Evolutionary conservation across 2,113 vertebrate species (phyloP).

Genomic region (Falco punctatus): DNA sequence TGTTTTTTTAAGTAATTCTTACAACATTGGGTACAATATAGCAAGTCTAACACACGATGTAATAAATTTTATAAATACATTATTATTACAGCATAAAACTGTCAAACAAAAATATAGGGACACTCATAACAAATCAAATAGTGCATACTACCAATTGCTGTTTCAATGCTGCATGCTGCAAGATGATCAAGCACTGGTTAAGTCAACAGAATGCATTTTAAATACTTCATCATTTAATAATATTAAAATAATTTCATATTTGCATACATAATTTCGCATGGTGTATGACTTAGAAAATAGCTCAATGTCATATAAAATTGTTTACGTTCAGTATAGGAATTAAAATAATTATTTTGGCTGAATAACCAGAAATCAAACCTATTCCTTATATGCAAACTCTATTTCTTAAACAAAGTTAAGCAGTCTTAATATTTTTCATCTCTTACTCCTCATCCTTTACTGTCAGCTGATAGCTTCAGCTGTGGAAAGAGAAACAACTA

Average conservation of each 20-base stretch:
- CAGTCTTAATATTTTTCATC: not conserved
- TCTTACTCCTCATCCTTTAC: not conserved
- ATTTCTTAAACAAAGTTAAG: not conserved
- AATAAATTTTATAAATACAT: not conserved
- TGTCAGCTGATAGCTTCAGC: not conserved
- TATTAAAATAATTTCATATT: slow-evolving; percentile 67
- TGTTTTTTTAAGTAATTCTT: not conserved
- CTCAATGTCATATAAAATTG: slow-evolving; percentile 11
- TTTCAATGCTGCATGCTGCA: not conserved
- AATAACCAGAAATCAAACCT: not conserved
- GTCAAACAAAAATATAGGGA: not conserved
- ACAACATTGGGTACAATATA: not conserved
- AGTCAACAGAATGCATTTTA: slow-evolving; percentile 10
- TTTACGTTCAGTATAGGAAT: slow-evolving; percentile 43
- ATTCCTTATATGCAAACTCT: not conserved
- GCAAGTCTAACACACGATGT: not conserved
- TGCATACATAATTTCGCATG: slow-evolving; percentile 46
- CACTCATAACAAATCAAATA: not conserved
- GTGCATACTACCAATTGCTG: not conserved
- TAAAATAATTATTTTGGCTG: not conserved
- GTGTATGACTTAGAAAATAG: slow-evolving; percentile 61
- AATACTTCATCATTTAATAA: slow-evolving; percentile 43
- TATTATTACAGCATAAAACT: not conserved
- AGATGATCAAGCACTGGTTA: not conserved
- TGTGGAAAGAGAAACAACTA: not conserved